Evolutionary conservation across 2,888 invertebrate genomes (phyloP).

Genomic region (Tipula confusa): DNA sequence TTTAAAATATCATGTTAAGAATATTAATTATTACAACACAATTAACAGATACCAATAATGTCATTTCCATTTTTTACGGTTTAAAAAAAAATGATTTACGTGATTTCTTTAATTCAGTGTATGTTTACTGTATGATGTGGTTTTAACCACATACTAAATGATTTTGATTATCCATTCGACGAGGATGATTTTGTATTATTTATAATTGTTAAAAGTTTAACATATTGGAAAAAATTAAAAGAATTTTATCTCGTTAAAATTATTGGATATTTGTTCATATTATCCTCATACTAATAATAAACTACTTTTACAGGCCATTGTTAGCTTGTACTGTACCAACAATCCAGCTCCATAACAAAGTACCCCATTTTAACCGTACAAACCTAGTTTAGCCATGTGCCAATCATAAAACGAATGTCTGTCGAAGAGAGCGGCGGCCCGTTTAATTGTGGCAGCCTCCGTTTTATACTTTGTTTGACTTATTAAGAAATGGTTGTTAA

Average conservation of each 20-base stretch:
- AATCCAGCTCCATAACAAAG: too few species aligned
- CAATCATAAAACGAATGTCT: too few species aligned
- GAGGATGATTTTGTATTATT: neutral
- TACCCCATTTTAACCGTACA: too few species aligned
- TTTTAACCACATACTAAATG: neutral
- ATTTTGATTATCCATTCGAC: neutral
- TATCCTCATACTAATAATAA: too few species aligned
- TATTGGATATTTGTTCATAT: neutral
- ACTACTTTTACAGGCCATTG: too few species aligned
- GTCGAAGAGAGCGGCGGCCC: too few species aligned
- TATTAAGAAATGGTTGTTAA: too few species aligned
- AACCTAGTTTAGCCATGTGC: too few species aligned
- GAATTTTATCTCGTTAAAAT: neutral
- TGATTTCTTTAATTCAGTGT: neutral
- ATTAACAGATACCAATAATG: constrained; percentile 25
- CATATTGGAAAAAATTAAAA: neutral
- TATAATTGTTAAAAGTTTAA: neutral
- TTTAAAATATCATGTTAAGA: neutral
- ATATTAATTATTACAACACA: constrained; percentile 25
- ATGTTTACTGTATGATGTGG: neutral
- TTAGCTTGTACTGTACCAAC: too few species aligned
- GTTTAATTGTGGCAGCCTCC: too few species aligned
- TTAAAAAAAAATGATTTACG: neutral
- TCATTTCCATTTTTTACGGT: neutral
- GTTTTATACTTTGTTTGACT: too few species aligned